These are phyloP conservation scores for Phyllostomus hastatus DNA, from an alignment of 2,113 vertebrate species.

Conservation along the genomic window DNA sequence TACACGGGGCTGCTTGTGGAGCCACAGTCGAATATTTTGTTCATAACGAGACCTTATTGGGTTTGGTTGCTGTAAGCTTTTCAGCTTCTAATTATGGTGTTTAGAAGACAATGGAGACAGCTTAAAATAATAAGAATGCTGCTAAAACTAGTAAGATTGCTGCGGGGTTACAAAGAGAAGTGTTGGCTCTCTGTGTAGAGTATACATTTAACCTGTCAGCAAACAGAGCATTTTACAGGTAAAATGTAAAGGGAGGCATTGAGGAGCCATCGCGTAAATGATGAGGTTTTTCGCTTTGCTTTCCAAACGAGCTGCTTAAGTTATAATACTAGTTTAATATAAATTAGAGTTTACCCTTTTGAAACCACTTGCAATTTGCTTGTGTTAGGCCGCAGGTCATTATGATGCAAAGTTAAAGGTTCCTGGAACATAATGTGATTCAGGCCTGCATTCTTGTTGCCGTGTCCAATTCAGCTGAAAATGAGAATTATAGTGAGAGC, in stretches of 20 bases:
- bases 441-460: conserved; percentile 80
- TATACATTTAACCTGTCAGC: conserved; percentile 80
- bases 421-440: conserved; percentile 81
- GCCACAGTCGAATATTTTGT: conserved; percentile 71
- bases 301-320: conserved; percentile 74
- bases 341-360: conserved; percentile 78
- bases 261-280: conserved; percentile 68
- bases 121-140: conserved; percentile 82
- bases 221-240: conserved; percentile 79
- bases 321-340: conserved; percentile 78
- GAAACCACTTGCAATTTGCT: conserved; percentile 74
- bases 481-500: conserved; percentile 81
- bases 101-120: conserved; percentile 80
- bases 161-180: conserved; percentile 67
- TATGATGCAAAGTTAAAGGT: conserved; percentile 83
- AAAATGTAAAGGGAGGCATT: conserved; percentile 74
- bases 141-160: conserved; percentile 73
- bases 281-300: conserved; percentile 67
- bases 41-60: conserved; percentile 70
- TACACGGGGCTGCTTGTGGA: conserved; percentile 72
- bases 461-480: conserved; percentile 81
- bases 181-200: conserved; percentile 72
- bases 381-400: conserved; percentile 75
- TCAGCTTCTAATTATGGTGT: conserved; percentile 80
- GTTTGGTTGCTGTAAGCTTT: conserved; percentile 77